Evolutionary conservation across 2,888 invertebrate genomes (phyloP), one percentile per base, ranked within the genome.

Genomic region (Piscicola geometra): DNA sequence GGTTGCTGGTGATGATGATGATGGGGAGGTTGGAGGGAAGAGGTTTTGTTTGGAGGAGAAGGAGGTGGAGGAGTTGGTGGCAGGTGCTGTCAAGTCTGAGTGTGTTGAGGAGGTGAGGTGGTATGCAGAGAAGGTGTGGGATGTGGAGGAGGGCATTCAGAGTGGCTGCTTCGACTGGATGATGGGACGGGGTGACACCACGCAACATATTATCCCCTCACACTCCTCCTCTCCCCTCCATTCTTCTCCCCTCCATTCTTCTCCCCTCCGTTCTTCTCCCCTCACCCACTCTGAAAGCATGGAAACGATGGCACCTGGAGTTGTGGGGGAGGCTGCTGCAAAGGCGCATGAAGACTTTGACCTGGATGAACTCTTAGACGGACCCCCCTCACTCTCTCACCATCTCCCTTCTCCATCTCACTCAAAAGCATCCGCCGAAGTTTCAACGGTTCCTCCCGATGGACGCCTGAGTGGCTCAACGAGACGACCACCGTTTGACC

Each of bases 81-180:
- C 12, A 18, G 30, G 15, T 21, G n/a, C n/a, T 9, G 64, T 60
- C 21, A 73, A 73, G 52, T n/a, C 21, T 21, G 30, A n/a, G 15
- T 30, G 64, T 30, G n/a, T 33, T 1, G 64, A 60, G 15, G 35
- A 35, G 25, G 25, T 73, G 35, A 32, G 33, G n/a, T 52, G 56
- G 80, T 91, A 93, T 82, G 90, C 90, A 80, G 89, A 90, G 64
- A 90, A 91, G 81, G 86, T 88, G 71, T 93, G 93, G 93, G 93
- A 93, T 86, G 76, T 81, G 2, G 86, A 86, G 79, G 85, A 89
- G 79, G 83, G 84, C 12, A 86, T 84, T 79, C 76, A 78, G 33
- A 78, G 82, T 75, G 83, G 83, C 47, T 80, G 81, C 32, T 83
- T 91, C 81, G 86, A 88, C 73, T 93, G 93, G 93, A 93, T 92